Base-by-base conservation (phyloP, 2,888 invertebrate species). In the Notodonta ziczac region DNA sequence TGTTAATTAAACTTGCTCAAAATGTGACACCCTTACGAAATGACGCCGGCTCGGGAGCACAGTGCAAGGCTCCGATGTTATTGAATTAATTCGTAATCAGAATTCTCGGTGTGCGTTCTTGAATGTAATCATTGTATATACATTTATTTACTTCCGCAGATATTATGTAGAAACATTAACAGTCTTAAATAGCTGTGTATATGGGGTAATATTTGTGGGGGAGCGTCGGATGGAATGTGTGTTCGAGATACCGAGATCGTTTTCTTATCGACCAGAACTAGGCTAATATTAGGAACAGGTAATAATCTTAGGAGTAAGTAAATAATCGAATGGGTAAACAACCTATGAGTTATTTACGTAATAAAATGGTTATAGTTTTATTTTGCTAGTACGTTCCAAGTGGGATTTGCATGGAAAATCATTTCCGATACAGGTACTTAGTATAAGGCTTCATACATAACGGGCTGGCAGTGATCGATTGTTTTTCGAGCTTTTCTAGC, bases 1-100 rank as follows among this genome's bases (percentile, higher is more conserved):
- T 93, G 93, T 93, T 93, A 93, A 93, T 93, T 93, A 92, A 93
- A 93, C 93, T 91, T 90, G 90, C 91, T 92, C 89, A 91, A 93
- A 93, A 93, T 93, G 92, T 92, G 92, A 91, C 91, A 92, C 90
- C 92, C 91, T 89, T 91, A 90, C 91, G 87, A 89, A 93, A 91
- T 90, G 90, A 90, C 84, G 88, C 84, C 84, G 80, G 83, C 83
- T 83, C 79, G 86, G 86, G 87, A 89, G 91, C 86, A 91, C 90
- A 89, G 88, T 91, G 91, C 90, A 92, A 88, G 87, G 86, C 83
- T 89, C 87, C 87, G 89, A 91, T 91, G 86, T 91, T 90, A 91
- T 92, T 90, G 90, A 92, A 92, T 93, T 92, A 91, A 91, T 92
- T 90, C 86, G 90, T 91, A 92, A 91, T 93, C 91, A 92, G 85